A percentile compares a stretch with the other conserved stretches of the same genome.
Conservation (phyloP, 1,140 invertebrate species). For the Caerostris darwini region DNA sequence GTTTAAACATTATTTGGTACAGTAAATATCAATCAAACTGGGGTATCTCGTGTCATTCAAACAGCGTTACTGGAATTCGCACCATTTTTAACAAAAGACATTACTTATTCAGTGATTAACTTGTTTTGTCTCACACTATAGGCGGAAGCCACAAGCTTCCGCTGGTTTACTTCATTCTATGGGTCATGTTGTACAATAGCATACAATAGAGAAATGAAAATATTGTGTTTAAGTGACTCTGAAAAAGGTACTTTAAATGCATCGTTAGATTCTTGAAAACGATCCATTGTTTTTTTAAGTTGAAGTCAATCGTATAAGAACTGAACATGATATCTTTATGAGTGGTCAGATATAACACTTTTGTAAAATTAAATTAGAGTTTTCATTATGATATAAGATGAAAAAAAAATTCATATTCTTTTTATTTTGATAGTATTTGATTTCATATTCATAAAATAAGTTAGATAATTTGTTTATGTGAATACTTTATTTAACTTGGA, state of each 20-base stretch:
- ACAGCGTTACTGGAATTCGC: conserved; percentile 4
- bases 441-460: too few relatives aligned
- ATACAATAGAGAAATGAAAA: not conserved
- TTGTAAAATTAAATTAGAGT: too few relatives aligned
- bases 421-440: too few relatives aligned
- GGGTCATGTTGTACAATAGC: not conserved
- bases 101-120: not conserved
- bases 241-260: not conserved
- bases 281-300: not conserved
- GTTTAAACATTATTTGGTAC: not conserved
- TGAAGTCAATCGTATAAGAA: not conserved
- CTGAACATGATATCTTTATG: not conserved
- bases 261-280: not conserved
- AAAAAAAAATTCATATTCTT: too few relatives aligned
- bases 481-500: too few relatives aligned
- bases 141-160: conserved; percentile 22
- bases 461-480: too few relatives aligned
- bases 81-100: not conserved
- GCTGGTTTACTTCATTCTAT: not conserved
- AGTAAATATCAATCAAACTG: conserved; percentile 33
- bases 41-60: conserved; percentile 48
- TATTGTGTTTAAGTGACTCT: not conserved
- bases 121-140: conserved; percentile 3
- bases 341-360: not conserved
- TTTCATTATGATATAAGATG: too few relatives aligned